Evolutionary conservation across 2,797 vertebrate species (phyloP), one percentile per base, ranked within the genome.

Genomic region (Pteronotus mesoamericanus): DNA sequence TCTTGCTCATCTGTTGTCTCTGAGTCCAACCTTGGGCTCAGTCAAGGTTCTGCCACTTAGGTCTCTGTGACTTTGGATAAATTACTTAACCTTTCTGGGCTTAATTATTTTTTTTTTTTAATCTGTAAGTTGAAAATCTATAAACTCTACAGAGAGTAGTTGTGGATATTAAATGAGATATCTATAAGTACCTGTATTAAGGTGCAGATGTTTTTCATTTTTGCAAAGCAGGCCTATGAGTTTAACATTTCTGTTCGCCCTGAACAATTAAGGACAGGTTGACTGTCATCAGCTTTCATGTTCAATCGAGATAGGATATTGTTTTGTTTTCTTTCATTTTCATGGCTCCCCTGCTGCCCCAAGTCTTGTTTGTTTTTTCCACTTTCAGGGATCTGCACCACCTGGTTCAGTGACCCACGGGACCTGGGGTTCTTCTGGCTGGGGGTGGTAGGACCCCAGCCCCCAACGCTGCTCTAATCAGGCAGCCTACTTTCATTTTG

Each of bases 21-120:
- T 34, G 51, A 85, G 34, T 61, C 78, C n/a, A 46, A 2, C 6
- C 11, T 59, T 3, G 1, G 29, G 21, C 42, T n/a, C 10, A 64
- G 21, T 86, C 46, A 59, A 48, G 32, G 4, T 66, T 89, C n/a
- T 94, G 22, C 46, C 66, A 4, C 32, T n/a, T 74, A 22, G 24
- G 12, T 37, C 83, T 96, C 0, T 68, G 19, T 75, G 39, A 69
- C 29, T 88, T 96, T 87, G 34, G 3, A 9, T 29, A 51, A 78
- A 29, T 95, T 51, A 55, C 24, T 87, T 74, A 42, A 84, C 22
- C 32, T 78, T 64, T 86, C 48, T 83, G 69, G 19, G 22, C 34
- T 75, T 85, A 11, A 32, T n/a, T n/a, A n/a, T n/a, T n/a, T n/a
- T n/a, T n/a, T n/a, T n/a, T n/a, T n/a, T n/a, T n/a, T n/a, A n/a